phyloP scores from a whole-genome alignment of 2,888 invertebrate genomes.

The Cheilosia pagana region DNA sequence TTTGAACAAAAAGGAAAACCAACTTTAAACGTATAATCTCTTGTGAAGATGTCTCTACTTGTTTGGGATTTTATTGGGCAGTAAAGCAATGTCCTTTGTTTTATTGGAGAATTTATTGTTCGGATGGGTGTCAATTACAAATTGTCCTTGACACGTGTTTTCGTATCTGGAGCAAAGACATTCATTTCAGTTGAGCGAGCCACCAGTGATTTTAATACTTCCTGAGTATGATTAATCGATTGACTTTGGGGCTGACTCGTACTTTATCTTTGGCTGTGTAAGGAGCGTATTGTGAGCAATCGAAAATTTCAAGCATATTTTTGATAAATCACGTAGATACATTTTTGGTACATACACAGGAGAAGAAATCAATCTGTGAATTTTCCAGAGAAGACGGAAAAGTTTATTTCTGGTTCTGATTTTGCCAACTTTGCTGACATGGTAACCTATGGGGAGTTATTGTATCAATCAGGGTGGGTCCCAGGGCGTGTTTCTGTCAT shows the following conservation, averaged over 20 bases:
- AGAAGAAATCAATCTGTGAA: not conserved
- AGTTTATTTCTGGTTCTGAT: not conserved
- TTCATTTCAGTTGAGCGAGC: conserved; percentile 5
- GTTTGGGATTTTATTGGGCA: conserved; percentile 12
- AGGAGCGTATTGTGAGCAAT: not conserved
- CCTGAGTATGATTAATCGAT: conserved; percentile 1
- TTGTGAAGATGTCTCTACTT: conserved; percentile 6
- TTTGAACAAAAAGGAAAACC: not conserved
- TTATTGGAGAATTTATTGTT: conserved; percentile 33
- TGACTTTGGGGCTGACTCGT: not conserved
- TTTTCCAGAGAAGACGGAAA: not conserved
- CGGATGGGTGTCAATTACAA: conserved; percentile 7
- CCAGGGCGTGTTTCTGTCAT: too few species aligned
- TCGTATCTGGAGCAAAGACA: not conserved
- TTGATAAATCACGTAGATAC: not conserved
- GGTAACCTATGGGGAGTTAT: not conserved
- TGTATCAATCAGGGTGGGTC: not conserved
- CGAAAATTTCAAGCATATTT: not conserved
- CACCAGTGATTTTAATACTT: not conserved
- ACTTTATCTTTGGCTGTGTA: not conserved
- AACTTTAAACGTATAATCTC: conserved; percentile 7
- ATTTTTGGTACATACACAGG: not conserved
- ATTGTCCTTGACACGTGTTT: not conserved
- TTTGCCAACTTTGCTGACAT: not conserved
- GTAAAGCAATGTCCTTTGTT: conserved; percentile 2